phyloP scores from a whole-genome alignment of 2,888 invertebrate genomes.

The Andrena fulva region DNA sequence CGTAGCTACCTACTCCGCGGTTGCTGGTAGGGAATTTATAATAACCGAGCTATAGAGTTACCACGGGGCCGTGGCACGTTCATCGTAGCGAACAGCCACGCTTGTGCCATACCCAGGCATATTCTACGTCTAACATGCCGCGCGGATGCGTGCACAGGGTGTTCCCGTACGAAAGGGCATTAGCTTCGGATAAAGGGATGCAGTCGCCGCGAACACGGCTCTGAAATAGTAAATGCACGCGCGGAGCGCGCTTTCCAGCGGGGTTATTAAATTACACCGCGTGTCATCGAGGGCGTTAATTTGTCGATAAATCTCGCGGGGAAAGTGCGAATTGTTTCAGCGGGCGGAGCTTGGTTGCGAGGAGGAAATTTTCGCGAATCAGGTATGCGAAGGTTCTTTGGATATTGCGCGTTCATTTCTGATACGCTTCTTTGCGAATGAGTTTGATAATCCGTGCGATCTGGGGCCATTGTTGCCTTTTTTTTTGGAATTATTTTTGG shows the following conservation, averaged over 20 bases:
- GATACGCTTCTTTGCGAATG: too few relatives aligned
- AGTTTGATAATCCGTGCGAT: too few relatives aligned
- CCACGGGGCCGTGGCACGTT: conserved; percentile 49
- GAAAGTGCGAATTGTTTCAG: not conserved
- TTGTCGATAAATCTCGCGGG: not conserved
- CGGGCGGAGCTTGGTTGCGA: too few relatives aligned
- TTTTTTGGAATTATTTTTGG: too few relatives aligned
- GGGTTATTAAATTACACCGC: conserved; percentile 69
- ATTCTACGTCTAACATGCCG: conserved; percentile 7
- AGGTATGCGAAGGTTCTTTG: too few relatives aligned
- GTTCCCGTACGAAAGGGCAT: not conserved
- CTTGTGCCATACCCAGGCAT: conserved; percentile 17
- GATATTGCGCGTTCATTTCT: too few relatives aligned
- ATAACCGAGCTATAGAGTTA: conserved; percentile 75
- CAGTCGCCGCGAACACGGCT: not conserved
- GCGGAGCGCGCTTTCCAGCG: not conserved
- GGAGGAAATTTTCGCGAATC: too few relatives aligned
- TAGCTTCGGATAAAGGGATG: conserved; percentile 11
- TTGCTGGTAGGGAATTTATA: conserved; percentile 80
- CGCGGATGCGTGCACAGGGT: conserved; percentile 10
- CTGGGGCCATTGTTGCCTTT: too few relatives aligned
- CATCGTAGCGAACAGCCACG: conserved; percentile 61
- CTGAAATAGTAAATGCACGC: conserved; percentile 7
- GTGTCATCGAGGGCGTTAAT: conserved; percentile 28
- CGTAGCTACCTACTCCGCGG: conserved; percentile 74